Evolutionary conservation across 2,113 vertebrate species (phyloP).

Genomic region (Amazona guildingii): DNA sequence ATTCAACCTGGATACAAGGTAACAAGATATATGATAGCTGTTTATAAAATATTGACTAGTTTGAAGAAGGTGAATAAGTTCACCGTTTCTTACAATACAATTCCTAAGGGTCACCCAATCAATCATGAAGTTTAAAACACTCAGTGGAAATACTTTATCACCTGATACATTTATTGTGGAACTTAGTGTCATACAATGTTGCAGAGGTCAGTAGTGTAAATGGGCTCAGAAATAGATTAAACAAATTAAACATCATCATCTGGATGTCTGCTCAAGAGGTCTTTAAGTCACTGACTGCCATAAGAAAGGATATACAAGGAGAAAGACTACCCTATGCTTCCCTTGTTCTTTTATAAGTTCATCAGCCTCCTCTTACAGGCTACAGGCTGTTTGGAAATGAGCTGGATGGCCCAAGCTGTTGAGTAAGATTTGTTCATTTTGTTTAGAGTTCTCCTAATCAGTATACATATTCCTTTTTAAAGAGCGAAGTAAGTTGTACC

Average conservation of each 20-base stretch:
- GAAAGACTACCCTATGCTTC: background rate
- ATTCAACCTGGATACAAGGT: background rate
- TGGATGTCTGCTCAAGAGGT: background rate
- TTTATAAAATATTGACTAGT: background rate
- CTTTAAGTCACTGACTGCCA: background rate
- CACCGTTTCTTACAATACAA: background rate
- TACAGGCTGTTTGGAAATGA: background rate
- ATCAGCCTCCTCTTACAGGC: background rate
- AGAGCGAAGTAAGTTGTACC: background rate
- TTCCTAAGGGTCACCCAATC: background rate
- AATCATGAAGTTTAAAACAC: background rate
- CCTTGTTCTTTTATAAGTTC: background rate
- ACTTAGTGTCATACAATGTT: background rate
- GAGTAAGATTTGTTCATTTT: background rate
- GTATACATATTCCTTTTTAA: background rate
- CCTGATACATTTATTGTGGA: constrained; percentile 3
- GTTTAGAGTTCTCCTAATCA: background rate
- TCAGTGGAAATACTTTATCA: background rate
- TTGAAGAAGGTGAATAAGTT: background rate
- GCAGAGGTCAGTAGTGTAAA: background rate
- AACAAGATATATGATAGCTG: background rate
- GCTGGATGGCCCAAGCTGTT: background rate
- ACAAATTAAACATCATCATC: background rate
- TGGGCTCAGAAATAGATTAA: background rate
- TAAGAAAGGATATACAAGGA: background rate